Evolutionary conservation across 2,113 vertebrate genomes (phyloP), one percentile per base, ranked within the genome.

Genomic region (Ramphastos sulfuratus): DNA sequence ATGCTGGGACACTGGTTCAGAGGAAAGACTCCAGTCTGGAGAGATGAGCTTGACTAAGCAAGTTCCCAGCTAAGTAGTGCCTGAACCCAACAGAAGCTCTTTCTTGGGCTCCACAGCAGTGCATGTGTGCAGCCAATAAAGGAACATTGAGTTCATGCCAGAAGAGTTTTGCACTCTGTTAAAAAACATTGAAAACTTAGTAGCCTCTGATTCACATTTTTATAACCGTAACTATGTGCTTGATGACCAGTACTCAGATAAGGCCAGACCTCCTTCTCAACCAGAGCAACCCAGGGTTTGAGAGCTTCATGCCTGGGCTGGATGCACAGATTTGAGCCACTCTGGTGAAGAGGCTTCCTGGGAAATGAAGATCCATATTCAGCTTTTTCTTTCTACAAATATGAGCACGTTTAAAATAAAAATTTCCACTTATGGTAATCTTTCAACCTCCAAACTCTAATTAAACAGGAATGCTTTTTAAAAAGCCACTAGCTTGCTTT

Each of bases 171-270:
- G 31, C 20, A 7, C 27, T 52, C 11, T 65, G 80, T 31, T 33
- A 35, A 82, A 35, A 20, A 67, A 31, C 39, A 20, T 37, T 21
- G 33, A 42, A 91, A 91, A 74, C 6, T 12, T 17, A 55, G 25
- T 16, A 61, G 66, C 27, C 21, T 77, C 56, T 60, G 25, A 71
- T 74, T 66, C 56, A 35, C 9, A 6, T 87, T 89, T 85, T 66
- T 3, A 1, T 37, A 81, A 31, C 20, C 75, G 0, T 44, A 58
- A 48, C 39, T 39, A 10, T 13, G 27, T 56, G 63, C 59, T 52
- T 2, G 2, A 37, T 76, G 28, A 65, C 12, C 0, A 0, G 10
- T n/a, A 24, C 39, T 77, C 72, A 78, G 31, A 9, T 35, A 39
- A 83, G 35, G 31, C 3, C 35, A 66, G n/a, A 30, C 82, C n/a